These are phyloP conservation scores for Vireo griseus DNA, from an alignment of 2,797 vertebrate species.

Conservation along the genomic window DNA sequence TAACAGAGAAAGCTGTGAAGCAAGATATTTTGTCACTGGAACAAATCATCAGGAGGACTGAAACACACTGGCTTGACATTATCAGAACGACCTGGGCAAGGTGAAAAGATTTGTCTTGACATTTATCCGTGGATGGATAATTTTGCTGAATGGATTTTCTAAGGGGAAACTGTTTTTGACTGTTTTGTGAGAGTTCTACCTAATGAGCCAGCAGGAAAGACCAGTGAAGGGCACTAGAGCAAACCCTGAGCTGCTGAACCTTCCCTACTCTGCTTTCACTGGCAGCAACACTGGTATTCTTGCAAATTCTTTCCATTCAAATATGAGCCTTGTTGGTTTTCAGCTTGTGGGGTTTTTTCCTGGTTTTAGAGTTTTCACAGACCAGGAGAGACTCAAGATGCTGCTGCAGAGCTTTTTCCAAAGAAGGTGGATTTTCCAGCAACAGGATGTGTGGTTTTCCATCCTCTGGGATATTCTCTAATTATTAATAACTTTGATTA, in stretches of 20 bases:
- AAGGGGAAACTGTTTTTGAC: neutral
- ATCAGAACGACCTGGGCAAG: neutral
- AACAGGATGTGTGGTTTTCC: neutral
- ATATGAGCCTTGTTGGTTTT: neutral
- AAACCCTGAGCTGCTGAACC: neutral
- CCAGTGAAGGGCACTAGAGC: neutral
- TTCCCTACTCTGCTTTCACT: neutral
- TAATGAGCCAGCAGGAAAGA: slow-evolving; percentile 19
- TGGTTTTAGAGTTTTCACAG: neutral
- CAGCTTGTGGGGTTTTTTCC: neutral
- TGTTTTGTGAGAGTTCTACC: neutral
- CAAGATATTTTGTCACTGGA: neutral
- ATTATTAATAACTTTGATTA: neutral
- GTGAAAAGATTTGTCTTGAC: slow-evolving; percentile 37
- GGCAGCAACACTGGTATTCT: neutral
- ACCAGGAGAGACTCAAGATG: neutral
- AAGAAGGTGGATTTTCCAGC: neutral
- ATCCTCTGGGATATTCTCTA: neutral
- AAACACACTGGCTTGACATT: neutral
- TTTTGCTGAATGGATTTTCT: slow-evolving; percentile 1
- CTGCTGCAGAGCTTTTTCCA: neutral
- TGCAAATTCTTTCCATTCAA: neutral
- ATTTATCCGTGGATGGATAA: neutral
- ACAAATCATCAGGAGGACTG: neutral
- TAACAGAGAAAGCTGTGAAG: neutral